Evolutionary conservation across 2,113 vertebrate genomes (phyloP).

Genomic region (Indri indri): DNA sequence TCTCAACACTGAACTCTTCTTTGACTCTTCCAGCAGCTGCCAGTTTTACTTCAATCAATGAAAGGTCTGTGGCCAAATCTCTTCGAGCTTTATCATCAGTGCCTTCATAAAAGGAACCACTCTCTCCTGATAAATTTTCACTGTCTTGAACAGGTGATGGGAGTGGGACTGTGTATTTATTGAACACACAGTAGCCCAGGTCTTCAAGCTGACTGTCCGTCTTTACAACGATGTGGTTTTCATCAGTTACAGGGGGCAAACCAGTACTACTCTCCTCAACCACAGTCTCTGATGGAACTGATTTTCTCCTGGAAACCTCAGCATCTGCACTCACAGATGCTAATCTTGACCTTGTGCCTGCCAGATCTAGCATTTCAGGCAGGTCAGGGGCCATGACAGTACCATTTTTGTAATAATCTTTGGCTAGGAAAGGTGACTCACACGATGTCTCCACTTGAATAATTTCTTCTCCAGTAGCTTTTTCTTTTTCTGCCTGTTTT

Average conservation of each 20-base stretch:
- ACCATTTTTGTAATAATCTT: slow-evolving; percentile 93
- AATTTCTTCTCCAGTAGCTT: slow-evolving; percentile 76
- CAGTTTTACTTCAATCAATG: slow-evolving; percentile 87
- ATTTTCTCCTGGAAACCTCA: slow-evolving; percentile 89
- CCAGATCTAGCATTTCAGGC: slow-evolving; percentile 97
- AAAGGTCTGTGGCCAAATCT: slow-evolving; percentile 84
- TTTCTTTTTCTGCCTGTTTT: slow-evolving; percentile 69
- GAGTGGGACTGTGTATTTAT: slow-evolving; percentile 97
- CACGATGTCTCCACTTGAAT: slow-evolving; percentile 84
- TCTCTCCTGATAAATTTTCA: slow-evolving; percentile 84
- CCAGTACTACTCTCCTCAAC: slow-evolving; percentile 86
- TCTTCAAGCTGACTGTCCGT: slow-evolving; percentile 96
- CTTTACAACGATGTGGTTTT: slow-evolving; percentile 88
- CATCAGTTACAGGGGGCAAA: slow-evolving; percentile 87
- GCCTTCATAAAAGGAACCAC: slow-evolving; percentile 86
- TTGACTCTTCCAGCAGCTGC: slow-evolving; percentile 87
- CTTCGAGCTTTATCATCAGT: slow-evolving; percentile 84
- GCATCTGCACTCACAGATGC: slow-evolving; percentile 91
- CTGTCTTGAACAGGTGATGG: slow-evolving; percentile 94
- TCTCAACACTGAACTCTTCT: slow-evolving; percentile 79
- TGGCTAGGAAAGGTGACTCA: slow-evolving; percentile 89
- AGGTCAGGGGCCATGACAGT: slow-evolving; percentile 94
- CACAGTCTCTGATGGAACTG: slow-evolving; percentile 86
- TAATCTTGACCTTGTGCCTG: slow-evolving; percentile 92
- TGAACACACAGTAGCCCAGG: slow-evolving; percentile 98